Base-by-base conservation (phyloP, 2,888 invertebrate species). In the Nasonovia ribisnigri region DNA sequence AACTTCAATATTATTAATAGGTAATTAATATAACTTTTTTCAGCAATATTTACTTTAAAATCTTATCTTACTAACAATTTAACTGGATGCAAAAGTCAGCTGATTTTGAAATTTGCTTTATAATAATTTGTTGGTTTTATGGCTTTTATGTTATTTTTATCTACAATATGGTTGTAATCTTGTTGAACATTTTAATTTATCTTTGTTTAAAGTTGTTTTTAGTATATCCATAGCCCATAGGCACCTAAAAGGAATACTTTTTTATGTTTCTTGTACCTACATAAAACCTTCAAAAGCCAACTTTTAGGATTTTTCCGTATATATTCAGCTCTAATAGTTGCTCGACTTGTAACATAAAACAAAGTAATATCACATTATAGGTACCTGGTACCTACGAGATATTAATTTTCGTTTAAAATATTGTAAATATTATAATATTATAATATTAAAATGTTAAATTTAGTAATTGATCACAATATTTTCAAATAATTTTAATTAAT, bases 141-240 rank as follows among this genome's bases (percentile, higher is more conserved):
- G 20, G 36, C 36, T 77, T 77, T 77, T 77, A 77, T 77, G 36
- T 77, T 77, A 77, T 77, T 77, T 77, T 77, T 77, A 77, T 77
- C 77, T 77, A 77, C 77, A 77, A 36, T 77, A 77, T 77, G 77
- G 77, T 77, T 77, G 36, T 77, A 77, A 77, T 77, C 36, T 77
- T 36, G 36, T 77, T 36, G 77, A 36, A 36, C 36, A 36, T 77
- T 77, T 77, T 77, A 77, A 77, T 77, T 77, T 77, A 77, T 77
- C 77, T 77, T 6, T 77, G 36, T 77, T 77, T 77, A 77, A 77
- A 77, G 77, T 77, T 77, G 20, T 77, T 77, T 77, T 77, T 36
- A 77, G 77, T 77, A 77, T 77, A 36, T 77, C 77, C 36, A 77
- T 77, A 36, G 77, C 77, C 77, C 77, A 77, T 77, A 77, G 77